Evolutionary conservation across 2,797 vertebrate species (phyloP).

Genomic region (Aselliscus stoliczkanus): DNA sequence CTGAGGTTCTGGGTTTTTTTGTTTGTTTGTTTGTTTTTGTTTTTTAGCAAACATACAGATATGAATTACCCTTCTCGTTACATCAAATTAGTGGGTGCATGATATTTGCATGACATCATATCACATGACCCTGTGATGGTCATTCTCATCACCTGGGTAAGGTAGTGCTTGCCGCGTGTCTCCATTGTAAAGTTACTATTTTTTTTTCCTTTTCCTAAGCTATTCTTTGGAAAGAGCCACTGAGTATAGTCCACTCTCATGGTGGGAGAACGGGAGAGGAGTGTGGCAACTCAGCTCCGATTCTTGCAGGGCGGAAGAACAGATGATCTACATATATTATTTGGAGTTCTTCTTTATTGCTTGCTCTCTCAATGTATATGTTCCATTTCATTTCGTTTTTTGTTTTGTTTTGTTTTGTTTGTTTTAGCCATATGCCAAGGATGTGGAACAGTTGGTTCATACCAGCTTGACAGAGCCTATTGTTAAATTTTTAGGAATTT

Average conservation of each 20-base stretch:
- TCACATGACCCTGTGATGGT: too few relatives aligned
- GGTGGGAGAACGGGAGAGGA: accelerated
- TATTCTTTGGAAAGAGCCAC: background rate
- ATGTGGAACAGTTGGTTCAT: background rate
- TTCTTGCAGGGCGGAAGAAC: background rate
- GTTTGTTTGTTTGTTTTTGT: too few relatives aligned
- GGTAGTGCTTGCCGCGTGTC: background rate
- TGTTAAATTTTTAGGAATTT: background rate
- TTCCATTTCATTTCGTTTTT: background rate
- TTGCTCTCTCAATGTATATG: background rate
- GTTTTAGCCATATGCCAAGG: background rate
- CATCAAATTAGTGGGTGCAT: background rate
- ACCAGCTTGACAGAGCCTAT: background rate
- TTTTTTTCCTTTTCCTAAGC: background rate
- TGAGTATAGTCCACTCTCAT: background rate
- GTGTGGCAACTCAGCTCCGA: background rate
- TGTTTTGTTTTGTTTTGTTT: background rate
- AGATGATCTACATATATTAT: background rate
- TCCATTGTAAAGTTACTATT: background rate
- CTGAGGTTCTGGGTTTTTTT: background rate
- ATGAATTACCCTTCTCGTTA: background rate
- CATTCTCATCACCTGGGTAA: background rate
- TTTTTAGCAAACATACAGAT: background rate
- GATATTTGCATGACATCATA: background rate
- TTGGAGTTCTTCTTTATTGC: background rate